Evolutionary conservation across 2,113 vertebrate species (phyloP).

Genomic region (Sakesphorus luctuosus): DNA sequence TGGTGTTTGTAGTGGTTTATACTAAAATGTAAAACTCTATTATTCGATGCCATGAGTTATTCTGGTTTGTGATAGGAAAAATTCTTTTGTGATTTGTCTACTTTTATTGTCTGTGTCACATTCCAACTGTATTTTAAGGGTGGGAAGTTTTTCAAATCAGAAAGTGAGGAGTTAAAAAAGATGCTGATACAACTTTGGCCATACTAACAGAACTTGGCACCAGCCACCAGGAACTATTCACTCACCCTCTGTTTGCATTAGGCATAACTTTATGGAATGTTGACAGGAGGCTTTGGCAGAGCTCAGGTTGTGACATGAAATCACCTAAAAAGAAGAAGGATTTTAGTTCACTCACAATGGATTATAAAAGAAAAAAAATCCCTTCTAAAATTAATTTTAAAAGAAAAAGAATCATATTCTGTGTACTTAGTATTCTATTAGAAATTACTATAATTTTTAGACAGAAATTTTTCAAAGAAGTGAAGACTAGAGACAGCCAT

Average conservation of each 20-base stretch:
- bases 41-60: background rate
- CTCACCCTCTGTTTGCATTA: background rate
- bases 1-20: slow-evolving; percentile 16
- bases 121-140: background rate
- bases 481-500: background rate
- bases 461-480: background rate
- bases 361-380: background rate
- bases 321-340: background rate
- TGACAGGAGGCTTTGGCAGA: background rate
- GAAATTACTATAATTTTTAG: background rate
- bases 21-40: background rate
- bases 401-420: background rate
- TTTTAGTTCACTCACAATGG: background rate
- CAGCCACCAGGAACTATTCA: background rate
- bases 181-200: background rate
- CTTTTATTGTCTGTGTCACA: background rate
- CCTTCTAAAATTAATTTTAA: background rate
- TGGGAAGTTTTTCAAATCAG: background rate
- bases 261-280: background rate
- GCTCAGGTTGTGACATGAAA: background rate
- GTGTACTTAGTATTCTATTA: background rate
- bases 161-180: background rate
- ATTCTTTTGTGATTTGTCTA: background rate
- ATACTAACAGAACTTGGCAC: background rate
- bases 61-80: background rate